Percentiles rank a stretch among this genome's conserved stretches.
Evolutionary conservation across 2,888 invertebrate species (phyloP).

Genomic region (Polyommatus iphigenia): DNA sequence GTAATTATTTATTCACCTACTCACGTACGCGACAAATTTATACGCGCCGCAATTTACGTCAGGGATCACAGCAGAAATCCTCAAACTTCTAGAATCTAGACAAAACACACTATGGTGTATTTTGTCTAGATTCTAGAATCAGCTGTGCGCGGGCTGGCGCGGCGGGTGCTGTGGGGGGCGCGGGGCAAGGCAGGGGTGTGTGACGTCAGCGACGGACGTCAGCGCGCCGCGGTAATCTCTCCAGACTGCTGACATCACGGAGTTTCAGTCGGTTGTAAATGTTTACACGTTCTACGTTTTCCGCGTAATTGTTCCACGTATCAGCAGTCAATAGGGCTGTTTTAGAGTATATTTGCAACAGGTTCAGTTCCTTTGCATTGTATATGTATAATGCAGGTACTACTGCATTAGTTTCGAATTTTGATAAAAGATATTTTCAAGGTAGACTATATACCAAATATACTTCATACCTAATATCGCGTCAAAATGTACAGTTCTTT

Average conservation of each 20-base stretch:
- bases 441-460: too few species aligned
- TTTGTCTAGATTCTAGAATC: conserved; percentile 1
- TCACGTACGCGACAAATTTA: neutral
- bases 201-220: conserved; percentile 8
- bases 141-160: neutral
- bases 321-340: neutral
- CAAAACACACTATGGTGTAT: neutral
- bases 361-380: too few species aligned
- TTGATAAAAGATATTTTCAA: too few species aligned
- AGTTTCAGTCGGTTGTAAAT: conserved; percentile 2
- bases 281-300: conserved; percentile 14
- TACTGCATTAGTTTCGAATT: too few species aligned
- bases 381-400: too few species aligned
- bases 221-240: conserved; percentile 1
- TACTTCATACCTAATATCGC: too few species aligned
- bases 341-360: neutral
- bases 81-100: neutral
- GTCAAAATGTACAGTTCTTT: too few species aligned
- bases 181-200: neutral
- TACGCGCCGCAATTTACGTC: neutral
- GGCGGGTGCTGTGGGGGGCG: neutral
- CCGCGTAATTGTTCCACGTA: neutral
- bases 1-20: neutral
- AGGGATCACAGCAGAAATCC: neutral
- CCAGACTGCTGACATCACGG: conserved; percentile 21